A percentile compares a stretch with the other conserved stretches of the same genome.
Conservation (phyloP, 2,888 invertebrate species). For the Andrena bicolor region DNA sequence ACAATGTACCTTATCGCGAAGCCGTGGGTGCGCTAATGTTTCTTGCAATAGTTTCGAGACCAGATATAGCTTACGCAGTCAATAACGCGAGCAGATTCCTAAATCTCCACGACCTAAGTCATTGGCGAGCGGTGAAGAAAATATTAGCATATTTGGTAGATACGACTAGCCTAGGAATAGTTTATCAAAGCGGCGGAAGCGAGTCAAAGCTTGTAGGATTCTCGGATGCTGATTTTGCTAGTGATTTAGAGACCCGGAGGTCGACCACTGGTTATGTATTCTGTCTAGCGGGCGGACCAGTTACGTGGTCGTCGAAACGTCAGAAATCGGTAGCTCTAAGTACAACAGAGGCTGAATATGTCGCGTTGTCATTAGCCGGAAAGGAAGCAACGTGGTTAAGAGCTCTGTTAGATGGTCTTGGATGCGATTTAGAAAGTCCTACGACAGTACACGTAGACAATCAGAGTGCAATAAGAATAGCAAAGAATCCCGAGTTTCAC, state of each 20-base stretch:
- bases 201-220: background rate
- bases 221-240: background rate
- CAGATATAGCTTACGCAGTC: background rate
- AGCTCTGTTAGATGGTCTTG: too few relatives aligned
- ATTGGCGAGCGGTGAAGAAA: background rate
- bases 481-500: too few relatives aligned
- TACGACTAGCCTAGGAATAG: background rate
- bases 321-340: background rate
- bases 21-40: background rate
- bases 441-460: too few relatives aligned
- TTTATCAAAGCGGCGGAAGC: background rate
- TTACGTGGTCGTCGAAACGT: background rate
- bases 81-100: background rate
- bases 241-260: background rate
- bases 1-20: background rate
- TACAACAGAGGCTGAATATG: conserved; percentile 4
- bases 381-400: too few relatives aligned
- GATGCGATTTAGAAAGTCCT: too few relatives aligned
- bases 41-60: background rate
- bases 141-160: background rate
- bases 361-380: too few relatives aligned
- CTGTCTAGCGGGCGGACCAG: background rate
- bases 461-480: too few relatives aligned
- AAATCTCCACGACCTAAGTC: background rate
- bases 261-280: background rate